Base-by-base conservation (phyloP, 2,888 invertebrate species). In the Cordilura impudica region DNA sequence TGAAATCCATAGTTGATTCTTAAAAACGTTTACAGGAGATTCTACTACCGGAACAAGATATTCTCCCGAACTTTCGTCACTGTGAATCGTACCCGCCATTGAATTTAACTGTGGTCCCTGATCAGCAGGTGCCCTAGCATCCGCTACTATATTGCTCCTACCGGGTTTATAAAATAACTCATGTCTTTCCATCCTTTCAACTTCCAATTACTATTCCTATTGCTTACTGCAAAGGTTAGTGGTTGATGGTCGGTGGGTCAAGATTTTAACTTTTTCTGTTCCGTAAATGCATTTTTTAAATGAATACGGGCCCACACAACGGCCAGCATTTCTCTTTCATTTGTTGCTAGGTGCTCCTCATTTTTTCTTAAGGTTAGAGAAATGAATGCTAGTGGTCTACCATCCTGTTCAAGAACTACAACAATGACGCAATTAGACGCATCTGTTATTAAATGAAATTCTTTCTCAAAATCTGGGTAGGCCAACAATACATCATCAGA, bases 171-270 rank as follows among this genome's bases (percentile, higher is more conserved):
- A n/a, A n/a, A n/a, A n/a, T n/a, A n/a, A n/a, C n/a, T n/a, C n/a
- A 51, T 58, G 4, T 56, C 63, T 39, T 70, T 63, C 51, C 75
- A 49, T 8, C 58, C 16, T 31, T 76, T 76, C 49, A 69, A 12
- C 5, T 78, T 73, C 6, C 14, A 58, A 14, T 78, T 73, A 4
- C n/a, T 51, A 29, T 70, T 78, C 43, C 70, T 78, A 16, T 51
- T 58, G n/a, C 56, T 56, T 4, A 73, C 39, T 2, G 73, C 73
- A 8, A 60, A 78, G 4, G 66, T 79, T 1, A 71, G 26, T 0
- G 79, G 79, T 43, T 79, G 75, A 23, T 71, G 71, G 7, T 75
- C 75, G 2, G 74, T 73, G 18, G n/a, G n/a, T n/a, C n/a, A 26
- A 66, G 1, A 71, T 71, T 8, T 49, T 73, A 12, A 67, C 47